Evolutionary conservation across 2,113 vertebrate genomes (phyloP), one percentile per base, ranked within the genome.

Genomic region (Oxyruncus cristatus): DNA sequence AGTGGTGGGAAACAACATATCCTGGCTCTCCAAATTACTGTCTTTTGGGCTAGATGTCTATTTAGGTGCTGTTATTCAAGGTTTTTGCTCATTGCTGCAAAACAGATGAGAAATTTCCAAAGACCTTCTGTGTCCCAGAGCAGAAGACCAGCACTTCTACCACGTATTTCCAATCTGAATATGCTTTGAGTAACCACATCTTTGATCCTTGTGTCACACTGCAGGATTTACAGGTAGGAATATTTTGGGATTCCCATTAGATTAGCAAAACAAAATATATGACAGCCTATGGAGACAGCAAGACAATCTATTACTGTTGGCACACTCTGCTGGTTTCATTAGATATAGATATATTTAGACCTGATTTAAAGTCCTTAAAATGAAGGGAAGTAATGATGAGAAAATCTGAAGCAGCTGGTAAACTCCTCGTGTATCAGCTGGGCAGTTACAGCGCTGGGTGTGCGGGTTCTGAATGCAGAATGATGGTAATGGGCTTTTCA

Each of bases 401-500:
- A 59, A 86, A 88, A 86, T 66, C 27, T 30, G 41, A 85, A 86
- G 52, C 80, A 47, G 76, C 59, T 80, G 59, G n/a, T 59, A 71
- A 87, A 35, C 8, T 82, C 72, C 56, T 85, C 75, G 22, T 42
- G 27, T 30, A 74, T 95, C 85, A 93, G 41, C 59, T 78, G 32
- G 68, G 56, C 83, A 37, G 73, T 75, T 77, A n/a, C 13, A 41
- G 68, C 30, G 33, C 61, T 68, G 35, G 58, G 41, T 33, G 41
- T 33, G 17, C 15, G 53, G 44, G 35, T 53, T 91, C 81, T 86
- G 88, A 66, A 84, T 89, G 58, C 20, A 71, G 72, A 71, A 61
- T 78, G 72, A 42, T 65, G 37, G 76, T 66, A 89, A 91, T 71
- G 74, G 46, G 55, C 47, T 93, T 96, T 89, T 78, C 80, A 81